These are phyloP conservation scores for Nothoprocta pentlandii DNA, from an alignment of 2,113 vertebrate species.

Conservation along the genomic window DNA sequence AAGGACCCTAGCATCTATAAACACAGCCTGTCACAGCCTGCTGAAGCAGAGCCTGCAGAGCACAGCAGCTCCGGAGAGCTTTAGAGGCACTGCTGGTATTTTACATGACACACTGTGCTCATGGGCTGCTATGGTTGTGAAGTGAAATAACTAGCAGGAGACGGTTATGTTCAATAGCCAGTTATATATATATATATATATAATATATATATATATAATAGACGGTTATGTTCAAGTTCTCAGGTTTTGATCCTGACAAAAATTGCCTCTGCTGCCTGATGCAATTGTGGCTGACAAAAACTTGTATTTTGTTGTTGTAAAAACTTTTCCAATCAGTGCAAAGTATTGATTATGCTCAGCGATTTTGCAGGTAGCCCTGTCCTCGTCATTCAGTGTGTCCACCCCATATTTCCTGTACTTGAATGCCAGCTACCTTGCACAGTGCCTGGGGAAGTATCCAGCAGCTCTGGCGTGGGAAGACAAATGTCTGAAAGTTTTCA, in stretches of 20 bases:
- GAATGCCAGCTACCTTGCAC: not conserved
- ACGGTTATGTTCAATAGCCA: not conserved
- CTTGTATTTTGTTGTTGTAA: not conserved
- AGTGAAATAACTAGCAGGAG: not conserved
- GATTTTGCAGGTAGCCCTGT: not conserved
- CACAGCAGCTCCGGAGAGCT: not conserved
- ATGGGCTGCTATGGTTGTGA: not conserved
- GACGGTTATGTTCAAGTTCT: not conserved
- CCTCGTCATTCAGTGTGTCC: not conserved
- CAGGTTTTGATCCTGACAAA: not conserved
- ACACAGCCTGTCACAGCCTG: fast-evolving
- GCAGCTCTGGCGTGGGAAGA: not conserved
- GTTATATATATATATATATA: too few relatives aligned
- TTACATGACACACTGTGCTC: not conserved
- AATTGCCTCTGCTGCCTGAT: not conserved
- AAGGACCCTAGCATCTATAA: not conserved
- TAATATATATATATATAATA: not conserved
- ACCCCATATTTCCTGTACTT: not conserved
- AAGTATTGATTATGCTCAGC: not conserved
- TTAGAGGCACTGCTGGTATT: not conserved
- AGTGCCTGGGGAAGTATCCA: not conserved
- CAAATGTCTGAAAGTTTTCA: not conserved
- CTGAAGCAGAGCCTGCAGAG: not conserved
- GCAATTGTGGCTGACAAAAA: not conserved
- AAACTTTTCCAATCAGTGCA: not conserved